Base-by-base conservation (phyloP, 1,140 invertebrate genomes). In the Popillia japonica region DNA sequence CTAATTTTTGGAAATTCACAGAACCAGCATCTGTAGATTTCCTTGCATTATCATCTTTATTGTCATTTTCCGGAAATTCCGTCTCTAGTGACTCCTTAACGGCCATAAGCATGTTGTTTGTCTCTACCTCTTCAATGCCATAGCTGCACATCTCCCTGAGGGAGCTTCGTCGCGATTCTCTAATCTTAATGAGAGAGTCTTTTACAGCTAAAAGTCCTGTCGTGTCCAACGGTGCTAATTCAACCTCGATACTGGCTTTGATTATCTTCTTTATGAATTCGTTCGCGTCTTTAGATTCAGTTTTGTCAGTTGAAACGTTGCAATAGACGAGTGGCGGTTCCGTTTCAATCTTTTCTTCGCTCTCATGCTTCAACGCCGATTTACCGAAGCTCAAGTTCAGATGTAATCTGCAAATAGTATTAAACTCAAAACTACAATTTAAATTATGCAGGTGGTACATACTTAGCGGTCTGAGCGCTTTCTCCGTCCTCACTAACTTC, bases 101-200 rank as follows among this genome's bases (percentile, higher is more conserved):
- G 22, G 48, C 75, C 75, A 48, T 76, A 10, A 76, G 17, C 22
- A 23, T 55, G 41, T 48, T 34, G 23, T 55, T 55, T 3, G 75
- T 59, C 14, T 76, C 48, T 14, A 55, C 40, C 27, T 76, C 48
- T 8, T 61, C 59, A 2, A 9, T 17, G 34, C 17, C 40, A 6
- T 22, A 40, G 23, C 41, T 75, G 8, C 7, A 10, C 41, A 55
- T 76, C n/a, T 59, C 48, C 6, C 34, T 77, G 4, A 64, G 14
- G 11, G 48, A 77, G 64, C 76, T 77, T 17, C 59, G 40, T 20
- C 48, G 11, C 6, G 48, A 61, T 40, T 64, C 34, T 64, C 41
- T 17, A 17, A 76, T 76, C 41, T 22, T 55, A 11, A 40, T 79
- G 8, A 81, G 41, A 41, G 81, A 82, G 61, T 80, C 80, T 41